Conservation (phyloP, 2,113 vertebrate species). For the Myocastor coypus region DNA sequence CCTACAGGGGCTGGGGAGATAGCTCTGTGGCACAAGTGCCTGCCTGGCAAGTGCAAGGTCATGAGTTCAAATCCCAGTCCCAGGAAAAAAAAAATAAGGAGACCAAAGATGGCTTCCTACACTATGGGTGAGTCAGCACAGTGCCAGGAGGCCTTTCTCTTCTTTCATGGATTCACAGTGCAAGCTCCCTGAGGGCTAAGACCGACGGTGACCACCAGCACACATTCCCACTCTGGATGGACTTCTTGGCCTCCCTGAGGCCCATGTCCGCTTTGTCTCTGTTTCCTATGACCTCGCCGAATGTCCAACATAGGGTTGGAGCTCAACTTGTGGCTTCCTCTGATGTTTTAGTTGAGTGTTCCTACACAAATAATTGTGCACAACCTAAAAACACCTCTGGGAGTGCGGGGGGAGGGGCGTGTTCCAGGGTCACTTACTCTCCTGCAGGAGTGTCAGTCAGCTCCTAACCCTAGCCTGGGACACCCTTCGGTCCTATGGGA, state of each 20-base stretch:
- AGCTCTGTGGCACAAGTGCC: too few relatives aligned
- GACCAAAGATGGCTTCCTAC: background rate
- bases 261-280: background rate
- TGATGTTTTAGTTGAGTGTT: background rate
- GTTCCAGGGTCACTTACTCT: too few relatives aligned
- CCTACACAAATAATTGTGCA: too few relatives aligned
- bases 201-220: too few relatives aligned
- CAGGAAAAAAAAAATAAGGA: too few relatives aligned
- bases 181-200: background rate
- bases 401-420: too few relatives aligned
- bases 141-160: background rate
- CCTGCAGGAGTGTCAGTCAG: too few relatives aligned
- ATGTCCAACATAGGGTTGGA: background rate
- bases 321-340: background rate
- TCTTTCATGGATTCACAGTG: too few relatives aligned
- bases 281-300: background rate
- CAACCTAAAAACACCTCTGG: background rate
- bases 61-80: too few relatives aligned
- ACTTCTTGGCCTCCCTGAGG: background rate
- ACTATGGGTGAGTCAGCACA: background rate
- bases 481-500: background rate
- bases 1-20: too few relatives aligned
- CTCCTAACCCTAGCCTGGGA: background rate
- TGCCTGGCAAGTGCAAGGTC: too few relatives aligned
- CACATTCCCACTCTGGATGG: rapidly evolving